Conservation (phyloP, 2,888 invertebrate genomes). For the Chrysotoxum bicinctum region DNA sequence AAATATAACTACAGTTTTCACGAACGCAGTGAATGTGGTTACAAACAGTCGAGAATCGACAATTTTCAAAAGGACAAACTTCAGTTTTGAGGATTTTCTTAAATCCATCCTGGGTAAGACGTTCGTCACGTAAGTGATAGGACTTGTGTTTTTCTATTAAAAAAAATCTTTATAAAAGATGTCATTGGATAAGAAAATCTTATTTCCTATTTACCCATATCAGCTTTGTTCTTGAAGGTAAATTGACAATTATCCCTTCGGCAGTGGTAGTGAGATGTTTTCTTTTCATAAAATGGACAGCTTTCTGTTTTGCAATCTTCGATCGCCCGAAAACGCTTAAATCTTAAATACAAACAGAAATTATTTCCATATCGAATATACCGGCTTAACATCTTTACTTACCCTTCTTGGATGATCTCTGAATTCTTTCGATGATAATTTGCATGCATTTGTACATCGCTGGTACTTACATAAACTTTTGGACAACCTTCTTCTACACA, state of each 20-base stretch:
- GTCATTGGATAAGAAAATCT: neutral
- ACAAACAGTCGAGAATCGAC: slow-evolving; percentile 96
- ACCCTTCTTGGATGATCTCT: slow-evolving; percentile 97
- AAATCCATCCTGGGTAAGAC: slow-evolving; percentile 96
- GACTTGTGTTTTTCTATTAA: slow-evolving; percentile 97
- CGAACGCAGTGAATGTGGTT: slow-evolving; percentile 99
- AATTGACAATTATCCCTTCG: slow-evolving; percentile 94
- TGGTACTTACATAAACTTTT: slow-evolving; percentile 98
- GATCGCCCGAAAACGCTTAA: slow-evolving; percentile 97
- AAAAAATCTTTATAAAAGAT: neutral
- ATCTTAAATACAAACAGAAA: slow-evolving; percentile 80
- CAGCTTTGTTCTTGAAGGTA: slow-evolving; percentile 99
- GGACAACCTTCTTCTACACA: slow-evolving; percentile 96
- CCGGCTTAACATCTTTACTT: neutral
- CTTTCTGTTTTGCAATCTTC: slow-evolving; percentile 96
- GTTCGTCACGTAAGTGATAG: slow-evolving; percentile 98
- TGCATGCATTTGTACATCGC: slow-evolving; percentile 99
- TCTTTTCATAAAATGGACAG: slow-evolving; percentile 95
- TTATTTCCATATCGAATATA: neutral
- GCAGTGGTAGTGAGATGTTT: slow-evolving; percentile 99
- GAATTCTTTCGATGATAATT: slow-evolving; percentile 99
- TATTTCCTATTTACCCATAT: slow-evolving; percentile 91
- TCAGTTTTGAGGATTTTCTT: slow-evolving; percentile 99
- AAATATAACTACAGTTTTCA: slow-evolving; percentile 96
- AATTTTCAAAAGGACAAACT: slow-evolving; percentile 93